These are phyloP conservation scores for Benitochromis conjunctus DNA, from an alignment of 2,113 vertebrate genomes.

Conservation along the genomic window DNA sequence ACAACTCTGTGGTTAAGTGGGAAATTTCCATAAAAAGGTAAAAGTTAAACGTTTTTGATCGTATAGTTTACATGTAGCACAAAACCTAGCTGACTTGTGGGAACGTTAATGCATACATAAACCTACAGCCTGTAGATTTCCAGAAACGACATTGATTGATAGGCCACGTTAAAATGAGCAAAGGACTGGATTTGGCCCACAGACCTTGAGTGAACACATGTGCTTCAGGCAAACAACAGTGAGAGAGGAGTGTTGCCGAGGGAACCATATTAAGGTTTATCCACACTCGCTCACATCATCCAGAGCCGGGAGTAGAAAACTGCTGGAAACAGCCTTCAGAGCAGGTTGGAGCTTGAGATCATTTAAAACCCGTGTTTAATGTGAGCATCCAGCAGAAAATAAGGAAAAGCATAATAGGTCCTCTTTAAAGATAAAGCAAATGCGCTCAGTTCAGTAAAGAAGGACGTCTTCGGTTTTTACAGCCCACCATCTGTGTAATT, in stretches of 20 bases:
- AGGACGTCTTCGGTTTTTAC: rapidly evolving
- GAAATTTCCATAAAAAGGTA: too few species aligned
- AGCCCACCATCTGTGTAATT: background rate
- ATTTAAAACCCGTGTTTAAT: background rate
- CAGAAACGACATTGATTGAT: background rate
- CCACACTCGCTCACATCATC: background rate
- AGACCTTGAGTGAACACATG: background rate
- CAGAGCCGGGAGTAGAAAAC: background rate
- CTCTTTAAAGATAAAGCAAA: background rate
- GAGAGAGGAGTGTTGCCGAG: background rate
- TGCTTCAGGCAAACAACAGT: background rate
- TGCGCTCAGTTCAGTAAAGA: background rate
- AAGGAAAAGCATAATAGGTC: background rate
- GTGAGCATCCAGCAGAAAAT: background rate
- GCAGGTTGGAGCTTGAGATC: background rate
- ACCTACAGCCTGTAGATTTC: background rate
- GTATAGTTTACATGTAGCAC: too few species aligned
- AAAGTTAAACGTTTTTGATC: too few species aligned
- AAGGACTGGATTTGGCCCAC: background rate
- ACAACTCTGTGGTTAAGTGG: too few species aligned
- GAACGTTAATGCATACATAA: background rate
- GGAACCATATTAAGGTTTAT: background rate
- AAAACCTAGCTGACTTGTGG: background rate
- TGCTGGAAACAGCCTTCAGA: rapidly evolving
- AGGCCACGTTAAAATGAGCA: background rate